phyloP scores from a whole-genome alignment of 1,140 invertebrate species.

The Drosophila obscura region DNA sequence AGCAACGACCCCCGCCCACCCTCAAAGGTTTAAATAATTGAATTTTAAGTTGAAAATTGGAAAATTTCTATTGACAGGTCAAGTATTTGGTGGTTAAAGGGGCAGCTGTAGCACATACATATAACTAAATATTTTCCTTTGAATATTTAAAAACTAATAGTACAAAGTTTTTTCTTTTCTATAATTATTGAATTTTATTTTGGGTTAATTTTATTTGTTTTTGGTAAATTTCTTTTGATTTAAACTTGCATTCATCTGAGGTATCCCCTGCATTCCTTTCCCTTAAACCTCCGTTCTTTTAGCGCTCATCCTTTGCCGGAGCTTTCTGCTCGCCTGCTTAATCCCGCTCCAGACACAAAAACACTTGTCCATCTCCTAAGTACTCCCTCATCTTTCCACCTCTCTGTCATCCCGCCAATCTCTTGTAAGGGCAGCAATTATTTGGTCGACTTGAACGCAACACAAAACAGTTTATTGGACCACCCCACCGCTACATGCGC shows the following conservation, averaged over 20 bases:
- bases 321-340: background rate
- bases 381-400: conserved; percentile 1
- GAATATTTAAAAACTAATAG: too few relatives aligned
- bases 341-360: conserved; percentile 11
- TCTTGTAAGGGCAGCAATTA: conserved; percentile 54
- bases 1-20: too few relatives aligned
- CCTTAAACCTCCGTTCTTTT: background rate
- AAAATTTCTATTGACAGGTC: conserved; percentile 22
- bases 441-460: conserved; percentile 58
- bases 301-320: too few relatives aligned
- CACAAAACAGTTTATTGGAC: conserved; percentile 39
- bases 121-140: too few relatives aligned
- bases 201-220: too few relatives aligned
- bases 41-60: conserved; percentile 1
- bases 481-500: background rate
- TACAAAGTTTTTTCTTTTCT: too few relatives aligned
- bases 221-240: too few relatives aligned
- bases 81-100: background rate
- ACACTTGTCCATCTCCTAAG: conserved; percentile 20
- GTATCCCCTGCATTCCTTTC: background rate
- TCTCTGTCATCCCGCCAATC: background rate
- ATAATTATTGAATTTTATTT: too few relatives aligned
- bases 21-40: conserved; percentile 14
- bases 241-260: too few relatives aligned
- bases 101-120: too few relatives aligned